These are phyloP conservation scores for Tychaedon coryphoeus DNA, from an alignment of 2,113 vertebrate species.

Conservation along the genomic window DNA sequence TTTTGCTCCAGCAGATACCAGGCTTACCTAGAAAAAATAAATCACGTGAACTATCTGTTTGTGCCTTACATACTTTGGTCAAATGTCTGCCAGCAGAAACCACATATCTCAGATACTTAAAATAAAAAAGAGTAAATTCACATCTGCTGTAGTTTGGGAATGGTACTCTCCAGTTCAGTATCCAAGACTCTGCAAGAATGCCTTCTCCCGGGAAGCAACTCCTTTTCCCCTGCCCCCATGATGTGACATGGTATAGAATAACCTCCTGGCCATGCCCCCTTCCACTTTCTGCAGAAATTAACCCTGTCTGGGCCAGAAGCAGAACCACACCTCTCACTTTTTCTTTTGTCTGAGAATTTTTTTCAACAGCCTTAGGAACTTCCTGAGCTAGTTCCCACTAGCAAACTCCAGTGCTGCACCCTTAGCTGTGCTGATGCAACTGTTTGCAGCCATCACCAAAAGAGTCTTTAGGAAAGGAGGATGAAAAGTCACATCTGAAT, in stretches of 20 bases:
- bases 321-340: not conserved
- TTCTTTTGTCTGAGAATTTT: not conserved
- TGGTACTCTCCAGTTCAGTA: not conserved
- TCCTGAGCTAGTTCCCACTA: not conserved
- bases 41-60: not conserved
- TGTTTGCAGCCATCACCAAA: not conserved
- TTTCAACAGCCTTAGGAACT: not conserved
- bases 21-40: not conserved
- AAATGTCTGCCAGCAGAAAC: not conserved
- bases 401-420: rapidly evolving
- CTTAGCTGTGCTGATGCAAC: not conserved
- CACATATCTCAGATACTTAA: not conserved
- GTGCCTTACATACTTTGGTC: not conserved
- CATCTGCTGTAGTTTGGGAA: not conserved
- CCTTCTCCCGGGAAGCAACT: not conserved
- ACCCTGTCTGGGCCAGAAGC: not conserved
- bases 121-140: not conserved
- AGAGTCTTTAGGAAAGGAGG: not conserved
- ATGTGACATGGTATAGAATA: not conserved
- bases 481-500: not conserved
- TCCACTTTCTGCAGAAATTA: not conserved
- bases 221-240: not conserved
- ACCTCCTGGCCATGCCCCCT: not conserved
- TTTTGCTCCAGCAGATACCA: not conserved
- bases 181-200: not conserved